Base-by-base conservation (phyloP, 1,140 invertebrate species). In the Micrasema longulum region DNA sequence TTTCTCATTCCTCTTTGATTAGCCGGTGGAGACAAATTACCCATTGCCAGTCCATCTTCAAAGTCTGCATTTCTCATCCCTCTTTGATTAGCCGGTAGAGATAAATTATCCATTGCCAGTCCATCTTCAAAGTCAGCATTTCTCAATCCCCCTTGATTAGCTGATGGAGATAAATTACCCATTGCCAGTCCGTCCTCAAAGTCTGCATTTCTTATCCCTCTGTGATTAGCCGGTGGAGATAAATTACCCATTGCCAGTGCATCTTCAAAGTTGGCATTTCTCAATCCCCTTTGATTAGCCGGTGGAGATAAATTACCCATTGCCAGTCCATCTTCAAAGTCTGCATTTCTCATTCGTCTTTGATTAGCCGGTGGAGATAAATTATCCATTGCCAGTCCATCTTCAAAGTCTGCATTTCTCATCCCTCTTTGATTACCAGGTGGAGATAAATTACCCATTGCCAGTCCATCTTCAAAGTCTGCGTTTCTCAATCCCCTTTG, bases 181-280 rank as follows among this genome's bases (percentile, higher is more conserved):
- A n/a, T n/a, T n/a, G n/a, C n/a, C n/a, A n/a, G n/a, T n/a, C n/a
- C n/a, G n/a, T n/a, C n/a, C n/a, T n/a, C n/a, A n/a, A n/a, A n/a
- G n/a, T 31, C 26, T 31, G 26, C 26, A 31, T 31, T 31, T 31
- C 7, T 2, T 7, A 31, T 23, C 14, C 23, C 23, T 55, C 52
- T 55, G 31, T 55, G 52, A 20, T 60, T 60, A 0, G 18, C 55
- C 18, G 35, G 52, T 16, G 55, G 55, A 12, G 55, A 23, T 20
- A 55, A 16, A 55, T 55, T 53, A 23, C 50, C 22, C 7, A 53
- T 26, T 10, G 9, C 18, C 10, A 53, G 20, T 12, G 18, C 50
- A 53, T 53, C 50, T 26, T 53, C 50, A 12, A 53, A 35, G 16
- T 36, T 36, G 1, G n/a, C 36, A 20, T 18, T 11, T 48, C 23